Percentiles rank a stretch among this genome's conserved stretches.
phyloP scores from a whole-genome alignment of 2,113 vertebrate genomes.

The Rhegmatorhina hoffmannsi region DNA sequence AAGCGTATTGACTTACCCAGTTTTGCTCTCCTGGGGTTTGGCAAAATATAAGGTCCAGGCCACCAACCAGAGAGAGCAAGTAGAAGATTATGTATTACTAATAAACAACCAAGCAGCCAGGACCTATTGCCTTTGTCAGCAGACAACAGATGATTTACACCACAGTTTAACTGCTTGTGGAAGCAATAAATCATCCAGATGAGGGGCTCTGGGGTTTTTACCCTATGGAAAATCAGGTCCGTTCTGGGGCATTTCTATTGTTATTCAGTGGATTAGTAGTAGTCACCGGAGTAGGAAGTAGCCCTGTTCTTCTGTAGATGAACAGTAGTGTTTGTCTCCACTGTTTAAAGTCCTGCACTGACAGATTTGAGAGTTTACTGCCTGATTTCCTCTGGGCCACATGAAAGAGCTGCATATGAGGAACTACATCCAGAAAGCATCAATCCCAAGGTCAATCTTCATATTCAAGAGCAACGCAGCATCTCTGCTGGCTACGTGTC shows the following conservation, averaged over 20 bases:
- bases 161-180: background rate
- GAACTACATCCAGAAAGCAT: background rate
- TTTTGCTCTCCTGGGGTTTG: background rate
- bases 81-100: background rate
- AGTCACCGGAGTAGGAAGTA: background rate
- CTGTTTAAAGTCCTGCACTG: background rate
- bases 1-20: background rate
- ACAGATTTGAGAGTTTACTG: background rate
- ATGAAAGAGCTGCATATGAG: background rate
- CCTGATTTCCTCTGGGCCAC: background rate
- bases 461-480: background rate
- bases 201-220: background rate
- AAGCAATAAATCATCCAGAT: background rate
- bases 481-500: background rate
- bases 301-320: background rate
- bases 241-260: background rate
- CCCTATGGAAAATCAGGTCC: background rate
- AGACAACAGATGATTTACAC: constrained; percentile 19
- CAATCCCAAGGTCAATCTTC: background rate
- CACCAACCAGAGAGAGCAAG: background rate
- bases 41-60: background rate
- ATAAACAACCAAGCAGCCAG: background rate
- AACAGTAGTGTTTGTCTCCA: background rate
- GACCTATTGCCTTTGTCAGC: constrained; percentile 34
- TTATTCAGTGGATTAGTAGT: background rate